Evolutionary conservation across 2,797 vertebrate genomes (phyloP), one percentile per base, ranked within the genome.

Genomic region (Tenualosa thibaudeaui): DNA sequence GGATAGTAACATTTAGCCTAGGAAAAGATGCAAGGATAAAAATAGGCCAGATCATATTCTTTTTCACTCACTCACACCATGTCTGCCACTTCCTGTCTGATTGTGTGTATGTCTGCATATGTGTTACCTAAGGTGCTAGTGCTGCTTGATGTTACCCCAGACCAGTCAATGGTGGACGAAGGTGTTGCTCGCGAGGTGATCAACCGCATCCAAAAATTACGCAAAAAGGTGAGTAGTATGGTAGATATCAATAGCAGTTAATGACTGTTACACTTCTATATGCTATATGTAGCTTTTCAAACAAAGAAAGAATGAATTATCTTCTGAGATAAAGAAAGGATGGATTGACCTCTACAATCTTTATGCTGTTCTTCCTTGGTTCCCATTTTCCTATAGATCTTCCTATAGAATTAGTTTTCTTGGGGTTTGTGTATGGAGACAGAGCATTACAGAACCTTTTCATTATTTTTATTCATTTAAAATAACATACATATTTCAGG

Each of bases 161-260:
- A 99, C 93, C 98, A 99, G 93, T 96, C 97, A 71, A 98, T 99
- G 98, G 91, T 98, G 84, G 97, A 99, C 86, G 97, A 99, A 92
- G 98, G 98, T 0, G 96, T 99, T 87, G 98, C 98, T 82, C 94
- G 98, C 53, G 98, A 99, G 83, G 98, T 99, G 90, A 99, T 99
- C 91, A 99, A 99, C 92, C 98, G 98, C 90, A 98, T 99, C 91
- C 98, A 99, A 95, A 99, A 99, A 90, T 96, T 99, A 86, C 97
- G 98, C 84, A 99, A 99, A 92, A 99, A 99, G 98, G 98, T 98
- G 85, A 87, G 90, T 43, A 50, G 12, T 8, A 3, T 62, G 12
- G 15, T 40, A 19, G 4, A 75, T 75, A 78, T 78, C 37, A 46
- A 43, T 40, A 3, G 58, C 15, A 22, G 24, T 26, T 50, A 13